phyloP scores from a whole-genome alignment of 2,888 invertebrate species.

The Diplolepis rosae region DNA sequence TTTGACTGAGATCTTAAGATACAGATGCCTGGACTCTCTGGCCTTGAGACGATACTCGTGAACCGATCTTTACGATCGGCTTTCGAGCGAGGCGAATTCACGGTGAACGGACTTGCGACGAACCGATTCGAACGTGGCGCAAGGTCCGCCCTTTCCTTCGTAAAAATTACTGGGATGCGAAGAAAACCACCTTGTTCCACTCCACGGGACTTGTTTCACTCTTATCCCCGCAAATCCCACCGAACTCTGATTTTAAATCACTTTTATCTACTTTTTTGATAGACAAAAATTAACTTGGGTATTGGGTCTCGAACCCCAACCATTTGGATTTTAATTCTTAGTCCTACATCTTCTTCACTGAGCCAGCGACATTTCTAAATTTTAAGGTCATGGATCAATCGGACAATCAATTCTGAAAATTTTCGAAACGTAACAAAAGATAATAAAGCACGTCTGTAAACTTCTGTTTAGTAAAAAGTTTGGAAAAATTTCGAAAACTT shows the following conservation, averaged over 20 bases:
- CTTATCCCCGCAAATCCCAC: background rate
- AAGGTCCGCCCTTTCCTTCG: conserved; percentile 49
- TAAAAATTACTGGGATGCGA: conserved; percentile 42
- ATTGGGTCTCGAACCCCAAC: background rate
- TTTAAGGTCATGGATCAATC: no score
- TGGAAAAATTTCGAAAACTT: no score
- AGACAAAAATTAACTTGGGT: background rate
- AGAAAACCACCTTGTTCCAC: conserved; percentile 26
- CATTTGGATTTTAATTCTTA: background rate
- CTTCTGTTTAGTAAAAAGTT: no score
- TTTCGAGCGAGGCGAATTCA: conserved; percentile 52
- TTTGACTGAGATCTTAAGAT: conserved; percentile 23
- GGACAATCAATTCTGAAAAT: no score
- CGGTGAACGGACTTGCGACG: conserved; percentile 51
- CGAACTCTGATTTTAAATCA: background rate
- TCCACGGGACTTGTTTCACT: conserved; percentile 2
- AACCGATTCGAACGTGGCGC: conserved; percentile 39
- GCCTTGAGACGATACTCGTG: conserved; percentile 36
- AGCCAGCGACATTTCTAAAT: no score
- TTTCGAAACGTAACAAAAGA: no score
- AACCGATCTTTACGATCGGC: conserved; percentile 52
- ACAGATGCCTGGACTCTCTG: conserved; percentile 31
- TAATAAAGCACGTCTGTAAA: no score
- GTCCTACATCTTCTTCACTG: no score
- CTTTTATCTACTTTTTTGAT: background rate